Conservation (phyloP, 2,888 invertebrate species). For the Dicyrtomina minuta region DNA sequence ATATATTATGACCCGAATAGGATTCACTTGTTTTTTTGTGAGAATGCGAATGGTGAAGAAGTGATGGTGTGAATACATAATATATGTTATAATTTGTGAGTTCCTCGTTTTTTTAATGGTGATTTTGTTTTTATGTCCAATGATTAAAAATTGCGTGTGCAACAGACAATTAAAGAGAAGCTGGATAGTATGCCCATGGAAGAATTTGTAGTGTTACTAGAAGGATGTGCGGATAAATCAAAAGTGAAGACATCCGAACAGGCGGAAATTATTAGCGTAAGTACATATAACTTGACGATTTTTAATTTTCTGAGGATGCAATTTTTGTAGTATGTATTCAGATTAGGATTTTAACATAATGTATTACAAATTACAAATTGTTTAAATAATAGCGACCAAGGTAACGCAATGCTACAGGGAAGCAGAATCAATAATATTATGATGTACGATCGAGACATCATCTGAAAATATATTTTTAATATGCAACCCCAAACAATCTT, state of each 20-base stretch:
- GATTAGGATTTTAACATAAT: neutral
- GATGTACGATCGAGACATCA: no score
- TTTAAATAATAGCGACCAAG: no score
- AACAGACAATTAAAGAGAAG: slow-evolving; percentile 48
- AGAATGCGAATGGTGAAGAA: no score
- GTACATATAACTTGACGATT: slow-evolving; percentile 4
- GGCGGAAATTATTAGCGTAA: slow-evolving; percentile 41
- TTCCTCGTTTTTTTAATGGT: neutral
- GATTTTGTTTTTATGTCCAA: slow-evolving; percentile 15
- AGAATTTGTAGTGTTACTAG: slow-evolving; percentile 48
- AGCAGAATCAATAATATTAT: no score
- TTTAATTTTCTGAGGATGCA: slow-evolving; percentile 3
- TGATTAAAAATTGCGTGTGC: neutral
- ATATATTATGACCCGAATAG: no score
- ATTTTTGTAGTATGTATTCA: slow-evolving; percentile 7
- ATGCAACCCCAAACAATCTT: no score
- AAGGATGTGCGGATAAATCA: slow-evolving; percentile 37
- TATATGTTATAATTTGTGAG: neutral
- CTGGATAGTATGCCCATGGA: slow-evolving; percentile 50
- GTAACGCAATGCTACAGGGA: no score
- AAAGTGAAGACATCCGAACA: slow-evolving; percentile 37
- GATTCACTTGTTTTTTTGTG: no score
- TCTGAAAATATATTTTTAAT: no score
- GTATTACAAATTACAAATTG: no score
- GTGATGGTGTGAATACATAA: neutral